Conservation (phyloP, 2,797 vertebrate genomes). For the Sternotherus odoratus region DNA sequence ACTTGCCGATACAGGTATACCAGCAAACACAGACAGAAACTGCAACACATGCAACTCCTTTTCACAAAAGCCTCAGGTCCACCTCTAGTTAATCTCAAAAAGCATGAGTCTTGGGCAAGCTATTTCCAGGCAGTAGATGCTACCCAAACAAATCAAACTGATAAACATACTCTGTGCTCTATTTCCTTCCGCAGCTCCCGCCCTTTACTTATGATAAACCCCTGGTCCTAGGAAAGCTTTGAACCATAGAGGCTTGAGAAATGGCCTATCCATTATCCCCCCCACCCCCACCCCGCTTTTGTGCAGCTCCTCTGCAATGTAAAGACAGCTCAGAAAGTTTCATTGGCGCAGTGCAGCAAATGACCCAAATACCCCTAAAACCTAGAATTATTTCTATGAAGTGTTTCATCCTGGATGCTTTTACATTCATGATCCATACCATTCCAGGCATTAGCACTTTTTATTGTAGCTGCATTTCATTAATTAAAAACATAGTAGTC, state of each 20-base stretch:
- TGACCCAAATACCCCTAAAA: neutral
- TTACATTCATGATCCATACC: neutral
- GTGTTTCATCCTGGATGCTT: neutral
- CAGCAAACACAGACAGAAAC: neutral
- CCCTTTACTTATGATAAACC: neutral
- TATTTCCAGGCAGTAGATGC: neutral
- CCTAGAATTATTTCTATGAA: neutral
- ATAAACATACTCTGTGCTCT: neutral
- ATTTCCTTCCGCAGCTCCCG: neutral
- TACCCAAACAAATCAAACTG: neutral
- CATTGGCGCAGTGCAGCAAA: neutral
- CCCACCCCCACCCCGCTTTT: no score
- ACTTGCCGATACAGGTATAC: neutral
- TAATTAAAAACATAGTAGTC: neutral
- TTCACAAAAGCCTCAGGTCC: neutral
- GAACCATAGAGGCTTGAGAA: neutral
- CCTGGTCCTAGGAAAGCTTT: neutral
- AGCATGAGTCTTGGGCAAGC: neutral
- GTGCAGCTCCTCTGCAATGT: neutral
- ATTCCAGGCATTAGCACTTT: neutral
- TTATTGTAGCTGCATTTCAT: neutral
- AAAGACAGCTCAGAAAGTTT: neutral
- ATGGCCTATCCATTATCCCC: neutral
- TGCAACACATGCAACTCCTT: neutral
- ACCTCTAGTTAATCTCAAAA: neutral